Conservation (phyloP, 2,113 vertebrate species). For the Mionectes macconnelli region DNA sequence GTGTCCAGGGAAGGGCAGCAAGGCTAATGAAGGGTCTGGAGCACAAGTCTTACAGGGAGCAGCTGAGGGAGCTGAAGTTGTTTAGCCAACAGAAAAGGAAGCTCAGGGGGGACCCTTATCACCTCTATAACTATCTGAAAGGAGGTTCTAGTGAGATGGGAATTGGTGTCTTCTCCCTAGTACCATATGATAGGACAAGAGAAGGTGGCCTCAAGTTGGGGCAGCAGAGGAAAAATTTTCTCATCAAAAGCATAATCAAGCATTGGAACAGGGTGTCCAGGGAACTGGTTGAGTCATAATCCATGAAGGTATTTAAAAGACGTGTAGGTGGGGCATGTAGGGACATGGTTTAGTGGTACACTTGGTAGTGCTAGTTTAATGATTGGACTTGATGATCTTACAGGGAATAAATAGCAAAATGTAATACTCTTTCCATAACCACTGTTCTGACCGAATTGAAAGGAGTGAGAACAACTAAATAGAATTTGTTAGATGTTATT, state of each 20-base stretch:
- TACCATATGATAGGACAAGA: neutral
- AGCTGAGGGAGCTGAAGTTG: neutral
- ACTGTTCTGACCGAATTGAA: neutral
- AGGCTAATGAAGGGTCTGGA: neutral
- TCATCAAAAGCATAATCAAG: neutral
- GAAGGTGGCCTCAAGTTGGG: neutral
- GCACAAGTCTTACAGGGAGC: neutral
- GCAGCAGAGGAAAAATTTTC: neutral
- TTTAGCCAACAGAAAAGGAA: neutral
- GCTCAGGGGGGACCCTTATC: neutral
- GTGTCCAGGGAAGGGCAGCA: rapidly evolving
- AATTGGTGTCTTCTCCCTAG: neutral
- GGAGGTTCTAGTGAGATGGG: neutral
- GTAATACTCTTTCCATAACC: neutral
- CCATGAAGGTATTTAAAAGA: neutral
- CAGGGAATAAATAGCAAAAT: neutral
- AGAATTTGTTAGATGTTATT: neutral
- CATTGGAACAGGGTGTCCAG: neutral
- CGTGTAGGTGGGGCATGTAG: too few relatives aligned
- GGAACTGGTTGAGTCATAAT: neutral
- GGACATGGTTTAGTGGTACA: neutral
- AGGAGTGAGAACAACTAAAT: neutral
- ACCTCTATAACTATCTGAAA: neutral
- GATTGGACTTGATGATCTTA: neutral
- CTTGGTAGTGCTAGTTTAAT: neutral